Evolutionary conservation across 2,113 vertebrate species (phyloP).

Genomic region (Oceanodroma tethys): DNA sequence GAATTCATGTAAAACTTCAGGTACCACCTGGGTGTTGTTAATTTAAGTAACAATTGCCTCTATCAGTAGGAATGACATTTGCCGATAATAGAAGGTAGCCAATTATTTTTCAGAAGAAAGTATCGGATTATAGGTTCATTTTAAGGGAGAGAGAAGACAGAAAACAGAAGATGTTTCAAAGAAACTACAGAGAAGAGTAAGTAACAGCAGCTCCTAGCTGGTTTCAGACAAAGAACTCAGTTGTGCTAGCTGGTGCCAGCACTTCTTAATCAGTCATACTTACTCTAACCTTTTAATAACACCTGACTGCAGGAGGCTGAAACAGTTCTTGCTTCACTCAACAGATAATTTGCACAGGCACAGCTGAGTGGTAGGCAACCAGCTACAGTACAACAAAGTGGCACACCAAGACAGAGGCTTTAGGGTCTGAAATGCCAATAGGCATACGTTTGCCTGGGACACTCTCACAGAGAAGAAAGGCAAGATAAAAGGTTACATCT

Average conservation of each 20-base stretch:
- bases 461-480: neutral
- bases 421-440: neutral
- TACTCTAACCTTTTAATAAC: neutral
- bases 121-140: neutral
- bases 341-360: neutral
- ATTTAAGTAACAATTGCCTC: neutral
- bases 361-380: neutral
- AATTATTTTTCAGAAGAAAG: neutral
- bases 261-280: neutral
- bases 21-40: neutral
- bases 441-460: neutral
- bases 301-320: neutral
- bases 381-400: neutral
- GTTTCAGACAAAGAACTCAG: neutral
- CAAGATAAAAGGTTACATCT: neutral
- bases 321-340: neutral
- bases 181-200: neutral
- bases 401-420: neutral
- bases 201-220: neutral
- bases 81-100: neutral
- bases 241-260: neutral
- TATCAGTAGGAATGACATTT: neutral
- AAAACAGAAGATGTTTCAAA: neutral
- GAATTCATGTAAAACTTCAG: neutral
- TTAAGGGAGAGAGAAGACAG: neutral